Percentiles rank a stretch among this genome's conserved stretches.
phyloP scores from a whole-genome alignment of 2,113 vertebrate genomes.

The Sphaerodactylus townsendi region DNA sequence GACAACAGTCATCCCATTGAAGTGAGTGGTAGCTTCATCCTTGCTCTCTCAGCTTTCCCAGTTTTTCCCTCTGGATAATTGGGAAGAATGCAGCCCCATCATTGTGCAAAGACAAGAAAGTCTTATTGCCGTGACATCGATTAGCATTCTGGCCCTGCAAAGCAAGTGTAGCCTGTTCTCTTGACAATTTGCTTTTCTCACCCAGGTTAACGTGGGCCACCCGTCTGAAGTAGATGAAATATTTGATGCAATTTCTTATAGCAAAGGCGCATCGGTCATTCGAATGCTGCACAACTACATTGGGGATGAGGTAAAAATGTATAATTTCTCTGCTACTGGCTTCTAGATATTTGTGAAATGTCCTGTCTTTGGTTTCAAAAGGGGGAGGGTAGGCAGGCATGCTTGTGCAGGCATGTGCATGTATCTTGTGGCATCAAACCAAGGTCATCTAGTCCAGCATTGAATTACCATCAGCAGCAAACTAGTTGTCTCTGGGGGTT shows the following conservation, averaged over 20 bases:
- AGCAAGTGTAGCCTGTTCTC: conserved; percentile 38
- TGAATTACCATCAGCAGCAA: neutral
- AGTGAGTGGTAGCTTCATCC: conserved; percentile 67
- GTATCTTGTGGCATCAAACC: neutral
- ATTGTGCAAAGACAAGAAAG: neutral
- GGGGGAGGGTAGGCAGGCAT: neutral
- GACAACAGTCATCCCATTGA: conserved; percentile 99
- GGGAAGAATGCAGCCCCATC: neutral
- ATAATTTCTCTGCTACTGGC: accelerated
- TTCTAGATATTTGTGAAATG: neutral
- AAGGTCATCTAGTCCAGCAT: neutral
- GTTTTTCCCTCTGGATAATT: neutral
- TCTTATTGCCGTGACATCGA: neutral
- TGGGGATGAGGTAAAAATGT: conserved; percentile 88
- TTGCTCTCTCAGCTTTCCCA: neutral
- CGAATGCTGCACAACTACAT: conserved; percentile 98
- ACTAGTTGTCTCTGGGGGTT: neutral
- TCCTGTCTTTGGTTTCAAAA: neutral
- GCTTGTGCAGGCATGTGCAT: neutral
- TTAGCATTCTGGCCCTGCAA: conserved; percentile 18
- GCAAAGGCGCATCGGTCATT: conserved; percentile 98
- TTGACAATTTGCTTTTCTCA: conserved; percentile 32
- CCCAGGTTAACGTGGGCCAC: conserved; percentile 93
- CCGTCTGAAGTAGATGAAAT: conserved; percentile 98
- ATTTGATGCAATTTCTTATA: conserved; percentile 98